These are phyloP conservation scores for Steinernema khuongi DNA, from an alignment of 1,140 invertebrate species.

Conservation along the genomic window DNA sequence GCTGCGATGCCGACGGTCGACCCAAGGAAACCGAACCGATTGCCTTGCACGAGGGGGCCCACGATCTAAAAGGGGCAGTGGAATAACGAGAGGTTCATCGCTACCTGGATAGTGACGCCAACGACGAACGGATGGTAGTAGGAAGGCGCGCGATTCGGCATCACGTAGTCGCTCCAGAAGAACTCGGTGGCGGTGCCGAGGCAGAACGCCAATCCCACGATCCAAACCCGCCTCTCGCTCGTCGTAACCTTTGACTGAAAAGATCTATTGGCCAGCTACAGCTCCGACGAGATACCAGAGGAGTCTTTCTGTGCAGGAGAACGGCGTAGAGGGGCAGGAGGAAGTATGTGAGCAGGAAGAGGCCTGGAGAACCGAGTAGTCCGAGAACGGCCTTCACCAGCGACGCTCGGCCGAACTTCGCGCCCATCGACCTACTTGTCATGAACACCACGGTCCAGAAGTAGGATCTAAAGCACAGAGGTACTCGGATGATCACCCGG, in stretches of 20 bases:
- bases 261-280: neutral
- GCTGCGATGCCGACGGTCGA: neutral
- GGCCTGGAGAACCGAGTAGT: neutral
- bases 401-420: neutral
- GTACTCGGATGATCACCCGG: neutral
- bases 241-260: neutral
- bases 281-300: neutral
- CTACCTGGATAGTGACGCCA: neutral
- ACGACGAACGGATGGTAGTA: conserved; percentile 4
- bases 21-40: neutral
- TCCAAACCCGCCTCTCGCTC: neutral
- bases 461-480: neutral
- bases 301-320: neutral
- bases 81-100: neutral
- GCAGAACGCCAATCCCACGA: neutral
- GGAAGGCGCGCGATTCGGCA: neutral
- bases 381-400: neutral
- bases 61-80: neutral
- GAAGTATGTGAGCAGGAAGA: neutral
- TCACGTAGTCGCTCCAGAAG: conserved; percentile 8
- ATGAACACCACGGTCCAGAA: neutral
- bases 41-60: neutral
- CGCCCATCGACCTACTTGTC: neutral
- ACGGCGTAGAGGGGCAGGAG: neutral
- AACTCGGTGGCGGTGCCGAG: neutral